Conservation (phyloP, 2,888 invertebrate species). For the Mallateleia sp. region DNA sequence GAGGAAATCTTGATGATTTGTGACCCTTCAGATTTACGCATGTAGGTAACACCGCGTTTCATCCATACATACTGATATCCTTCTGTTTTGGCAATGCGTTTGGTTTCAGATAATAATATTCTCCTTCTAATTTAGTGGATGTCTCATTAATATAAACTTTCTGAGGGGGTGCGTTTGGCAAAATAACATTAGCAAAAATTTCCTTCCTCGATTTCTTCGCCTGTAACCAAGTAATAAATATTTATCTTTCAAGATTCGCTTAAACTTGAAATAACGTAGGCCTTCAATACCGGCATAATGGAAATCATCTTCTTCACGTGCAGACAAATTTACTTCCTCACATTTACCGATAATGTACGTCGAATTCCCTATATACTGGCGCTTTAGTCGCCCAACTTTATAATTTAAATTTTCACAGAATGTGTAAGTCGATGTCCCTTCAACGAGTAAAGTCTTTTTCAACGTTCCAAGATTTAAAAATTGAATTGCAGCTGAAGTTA, state of each 20-base stretch:
- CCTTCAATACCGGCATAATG: background rate
- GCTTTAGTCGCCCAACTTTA: conserved; percentile 20
- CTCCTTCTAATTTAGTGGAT: too few relatives aligned
- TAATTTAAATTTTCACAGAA: conserved; percentile 8
- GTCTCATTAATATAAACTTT: too few relatives aligned
- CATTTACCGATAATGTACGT: conserved; percentile 22
- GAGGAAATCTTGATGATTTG: too few relatives aligned
- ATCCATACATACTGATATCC: too few relatives aligned
- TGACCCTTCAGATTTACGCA: too few relatives aligned
- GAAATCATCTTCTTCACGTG: background rate
- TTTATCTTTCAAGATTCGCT: background rate
- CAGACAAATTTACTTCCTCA: background rate
- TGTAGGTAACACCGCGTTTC: too few relatives aligned
- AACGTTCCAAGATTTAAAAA: conserved; percentile 1
- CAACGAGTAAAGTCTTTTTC: background rate
- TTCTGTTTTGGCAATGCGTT: too few relatives aligned
- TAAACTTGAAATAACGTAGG: conserved; percentile 7
- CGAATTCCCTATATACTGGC: background rate
- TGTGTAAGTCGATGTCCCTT: background rate
- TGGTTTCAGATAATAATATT: too few relatives aligned
- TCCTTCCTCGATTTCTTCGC: too few relatives aligned
- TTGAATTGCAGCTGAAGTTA: background rate
- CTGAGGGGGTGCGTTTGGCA: too few relatives aligned
- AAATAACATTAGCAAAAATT: too few relatives aligned
- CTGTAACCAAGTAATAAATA: too few relatives aligned